phyloP scores from a whole-genome alignment of 2,888 invertebrate genomes.

The Brachypalpus laphriformis region DNA sequence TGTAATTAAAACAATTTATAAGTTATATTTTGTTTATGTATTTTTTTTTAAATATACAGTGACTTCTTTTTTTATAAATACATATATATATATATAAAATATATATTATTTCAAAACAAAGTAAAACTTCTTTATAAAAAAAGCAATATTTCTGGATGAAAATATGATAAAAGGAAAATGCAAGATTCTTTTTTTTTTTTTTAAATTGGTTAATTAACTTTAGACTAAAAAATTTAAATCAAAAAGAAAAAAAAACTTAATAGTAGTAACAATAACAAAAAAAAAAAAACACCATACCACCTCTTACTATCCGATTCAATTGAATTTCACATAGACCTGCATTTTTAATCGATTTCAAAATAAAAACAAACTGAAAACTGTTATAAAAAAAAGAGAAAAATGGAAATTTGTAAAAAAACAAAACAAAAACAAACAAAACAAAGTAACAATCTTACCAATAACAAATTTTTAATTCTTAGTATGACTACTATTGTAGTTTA shows the following conservation, averaged over 20 bases:
- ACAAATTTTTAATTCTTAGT: conserved; percentile 59
- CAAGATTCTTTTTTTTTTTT: conserved; percentile 27
- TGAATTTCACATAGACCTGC: conserved; percentile 43
- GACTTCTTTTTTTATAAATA: conserved; percentile 66
- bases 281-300: conserved; percentile 52
- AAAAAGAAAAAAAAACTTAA: conserved; percentile 35
- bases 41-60: conserved; percentile 68
- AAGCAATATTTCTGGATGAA: conserved; percentile 61
- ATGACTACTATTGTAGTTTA: conserved; percentile 69
- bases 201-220: conserved; percentile 45
- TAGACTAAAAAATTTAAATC: conserved; percentile 26
- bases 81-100: conserved; percentile 31
- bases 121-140: conserved; percentile 46
- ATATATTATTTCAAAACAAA: conserved; percentile 56
- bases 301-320: conserved; percentile 49
- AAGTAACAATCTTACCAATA: conserved; percentile 63
- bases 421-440: conserved; percentile 43
- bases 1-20: conserved; percentile 78
- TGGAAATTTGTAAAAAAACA: conserved; percentile 52
- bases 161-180: conserved; percentile 7
- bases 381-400: conserved; percentile 14
- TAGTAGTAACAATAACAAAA: conserved; percentile 31
- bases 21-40: conserved; percentile 68
- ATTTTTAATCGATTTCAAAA: conserved; percentile 32
- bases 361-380: conserved; percentile 24